These are phyloP conservation scores for Parnassius smintheus DNA, from an alignment of 2,888 invertebrate genomes.

Conservation along the genomic window DNA sequence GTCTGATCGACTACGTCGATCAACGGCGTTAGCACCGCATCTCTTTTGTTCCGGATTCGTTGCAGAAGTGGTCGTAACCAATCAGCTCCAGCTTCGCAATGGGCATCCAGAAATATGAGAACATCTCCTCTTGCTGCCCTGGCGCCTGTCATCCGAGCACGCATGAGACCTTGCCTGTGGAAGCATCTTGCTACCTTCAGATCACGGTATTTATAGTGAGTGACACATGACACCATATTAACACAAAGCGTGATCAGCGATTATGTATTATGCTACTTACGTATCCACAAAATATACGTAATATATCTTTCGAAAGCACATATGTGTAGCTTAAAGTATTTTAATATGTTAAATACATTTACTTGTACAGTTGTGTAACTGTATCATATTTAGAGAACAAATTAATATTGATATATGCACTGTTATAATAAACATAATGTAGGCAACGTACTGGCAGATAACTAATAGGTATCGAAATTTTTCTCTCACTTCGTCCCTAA, in stretches of 20 bases:
- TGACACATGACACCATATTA: background rate
- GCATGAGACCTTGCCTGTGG: slow-evolving; percentile 89
- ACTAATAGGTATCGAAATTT: too few relatives aligned
- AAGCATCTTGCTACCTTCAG: slow-evolving; percentile 16
- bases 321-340: too few relatives aligned
- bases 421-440: too few relatives aligned
- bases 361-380: too few relatives aligned
- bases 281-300: too few relatives aligned
- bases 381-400: too few relatives aligned
- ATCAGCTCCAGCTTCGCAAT: slow-evolving; percentile 89
- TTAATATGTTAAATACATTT: too few relatives aligned
- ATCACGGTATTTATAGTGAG: background rate
- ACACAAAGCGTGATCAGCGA: background rate
- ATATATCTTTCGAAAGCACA: too few relatives aligned
- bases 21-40: slow-evolving; percentile 93
- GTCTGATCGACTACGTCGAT: slow-evolving; percentile 95
- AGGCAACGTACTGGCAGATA: too few relatives aligned
- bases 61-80: slow-evolving; percentile 95
- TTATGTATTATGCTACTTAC: background rate
- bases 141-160: slow-evolving; percentile 93
- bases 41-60: slow-evolving; percentile 78
- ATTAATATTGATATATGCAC: too few relatives aligned
- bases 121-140: slow-evolving; percentile 89
- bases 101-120: slow-evolving; percentile 94
- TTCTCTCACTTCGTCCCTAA: too few relatives aligned